Evolutionary conservation across 2,888 invertebrate species (phyloP), one percentile per base, ranked within the genome.

Genomic region (Deroplatys truncata): DNA sequence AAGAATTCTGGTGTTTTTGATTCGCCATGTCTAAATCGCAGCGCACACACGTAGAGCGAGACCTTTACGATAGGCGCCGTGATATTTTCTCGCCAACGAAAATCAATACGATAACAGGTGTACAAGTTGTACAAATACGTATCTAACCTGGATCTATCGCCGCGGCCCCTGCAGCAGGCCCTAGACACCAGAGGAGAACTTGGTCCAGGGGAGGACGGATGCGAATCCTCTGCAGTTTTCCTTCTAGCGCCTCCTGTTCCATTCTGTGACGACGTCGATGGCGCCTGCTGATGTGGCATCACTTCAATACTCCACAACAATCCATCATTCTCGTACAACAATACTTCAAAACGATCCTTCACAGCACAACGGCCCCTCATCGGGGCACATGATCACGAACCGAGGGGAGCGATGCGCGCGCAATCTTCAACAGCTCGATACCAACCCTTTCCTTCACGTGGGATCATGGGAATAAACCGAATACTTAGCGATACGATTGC

Each of bases 111-210:
- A 72, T 72, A 72, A 72, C 56, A 72, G 56, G 56, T 72, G 56
- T 72, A 72, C 56, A 16, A 16, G 5, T 49, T 28, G 84, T 20
- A 28, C 31, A n/a, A 82, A 87, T 25, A 28, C 8, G 8, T 31
- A 35, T 28, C 87, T 82, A 87, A 87, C 87, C 87, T 87, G 35
- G 87, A 87, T 83, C 87, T 82, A 10, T 87, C 87, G 4, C 87
- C 35, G 10, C 87, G 87, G 25, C 87, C 87, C 3, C 87, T 82
- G 35, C 87, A 83, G 29, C 87, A 87, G 31, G 87, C 82, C 31
- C 82, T 87, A 29, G 56, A 72, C 20, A 83, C 82, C 16, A 83
- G 31, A 29, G 87, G 87, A 28, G 87, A 87, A 87, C 87, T 35
- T 0, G 87, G 83, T 83, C 87, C 87, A 31, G 87, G 87, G 15